Base-by-base conservation (phyloP, 2,888 invertebrate genomes). In the Meganola albula region DNA sequence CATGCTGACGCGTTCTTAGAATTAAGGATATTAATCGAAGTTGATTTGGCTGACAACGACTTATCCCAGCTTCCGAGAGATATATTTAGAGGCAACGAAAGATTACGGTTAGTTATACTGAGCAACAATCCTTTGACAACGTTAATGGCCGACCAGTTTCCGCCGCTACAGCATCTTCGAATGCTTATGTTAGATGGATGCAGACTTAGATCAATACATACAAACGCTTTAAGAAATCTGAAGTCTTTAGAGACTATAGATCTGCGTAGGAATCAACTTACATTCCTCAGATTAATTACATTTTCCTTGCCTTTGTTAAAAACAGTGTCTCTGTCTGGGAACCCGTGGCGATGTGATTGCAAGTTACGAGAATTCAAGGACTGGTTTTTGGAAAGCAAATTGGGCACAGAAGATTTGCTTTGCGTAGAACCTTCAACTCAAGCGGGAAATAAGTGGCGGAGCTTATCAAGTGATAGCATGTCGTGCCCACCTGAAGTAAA, bases 291-390 rank as follows among this genome's bases (percentile, higher is more conserved):
- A 85, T 74, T 83, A 77, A 80, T 75, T 69, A 83, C 84, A 18
- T 84, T 91, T 69, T 92, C 92, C 40, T 88, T 95, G 62, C 89
- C 90, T 21, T 92, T 91, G 53, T 86, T 96, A 38, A 95, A 95
- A 75, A 93, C 94, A 1, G 85, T 96, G 16, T 90, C 91, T 7
- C 74, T 96, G 31, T 93, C 94, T 45, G 93, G 93, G 14, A 97
- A 97, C 73, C 95, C 93, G 3, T 97, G 96, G 96, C 89, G 89
- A 60, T 97, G 97, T 71, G 95, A 97, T 70, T 97, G 97, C 73
- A 90, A 92, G 45, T 75, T 97, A 37, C 89, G 95, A 30, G 92
- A 92, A 37, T 94, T 96, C 56, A 90, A 95, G 37, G 91, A 91
- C 52, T 96, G 96, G 95, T 91, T 95, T 65, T 87, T 95, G 31